Evolutionary conservation across 2,888 invertebrate genomes (phyloP).

Genomic region (Julus scandinavius): DNA sequence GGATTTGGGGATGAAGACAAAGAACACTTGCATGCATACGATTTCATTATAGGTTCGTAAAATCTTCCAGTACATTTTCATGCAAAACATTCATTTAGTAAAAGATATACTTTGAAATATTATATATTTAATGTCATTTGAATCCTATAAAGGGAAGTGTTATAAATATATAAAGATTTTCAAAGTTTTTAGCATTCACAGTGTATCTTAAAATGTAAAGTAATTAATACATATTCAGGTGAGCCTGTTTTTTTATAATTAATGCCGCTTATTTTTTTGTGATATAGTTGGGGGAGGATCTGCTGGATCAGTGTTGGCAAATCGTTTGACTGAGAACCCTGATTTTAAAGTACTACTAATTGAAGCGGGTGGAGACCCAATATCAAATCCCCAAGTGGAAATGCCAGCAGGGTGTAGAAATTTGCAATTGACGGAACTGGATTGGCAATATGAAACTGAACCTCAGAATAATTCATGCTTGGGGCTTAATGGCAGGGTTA

Average conservation of each 20-base stretch:
- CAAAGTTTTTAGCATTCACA: no score
- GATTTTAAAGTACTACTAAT: constrained; percentile 60
- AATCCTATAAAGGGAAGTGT: no score
- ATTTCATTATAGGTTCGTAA: constrained; percentile 34
- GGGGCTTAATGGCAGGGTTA: constrained; percentile 52
- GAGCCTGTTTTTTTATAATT: neutral
- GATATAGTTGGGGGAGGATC: constrained; percentile 81
- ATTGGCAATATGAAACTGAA: constrained; percentile 94
- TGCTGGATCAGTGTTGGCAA: constrained; percentile 88
- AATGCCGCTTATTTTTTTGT: neutral
- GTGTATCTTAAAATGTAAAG: no score
- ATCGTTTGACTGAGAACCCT: constrained; percentile 70
- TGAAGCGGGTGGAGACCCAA: constrained; percentile 60
- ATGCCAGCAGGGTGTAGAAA: constrained; percentile 57
- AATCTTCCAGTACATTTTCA: neutral
- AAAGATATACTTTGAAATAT: no score
- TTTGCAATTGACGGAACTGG: constrained; percentile 84
- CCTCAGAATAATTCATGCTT: constrained; percentile 73
- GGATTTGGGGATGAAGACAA: neutral
- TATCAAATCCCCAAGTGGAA: neutral
- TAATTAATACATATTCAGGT: no score
- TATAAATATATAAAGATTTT: no score
- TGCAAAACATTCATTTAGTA: no score
- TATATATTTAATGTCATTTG: no score
- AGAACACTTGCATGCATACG: neutral